A percentile compares a stretch with the other conserved stretches of the same genome.
phyloP scores from a whole-genome alignment of 2,797 vertebrate species.

The Harpagifer antarcticus region DNA sequence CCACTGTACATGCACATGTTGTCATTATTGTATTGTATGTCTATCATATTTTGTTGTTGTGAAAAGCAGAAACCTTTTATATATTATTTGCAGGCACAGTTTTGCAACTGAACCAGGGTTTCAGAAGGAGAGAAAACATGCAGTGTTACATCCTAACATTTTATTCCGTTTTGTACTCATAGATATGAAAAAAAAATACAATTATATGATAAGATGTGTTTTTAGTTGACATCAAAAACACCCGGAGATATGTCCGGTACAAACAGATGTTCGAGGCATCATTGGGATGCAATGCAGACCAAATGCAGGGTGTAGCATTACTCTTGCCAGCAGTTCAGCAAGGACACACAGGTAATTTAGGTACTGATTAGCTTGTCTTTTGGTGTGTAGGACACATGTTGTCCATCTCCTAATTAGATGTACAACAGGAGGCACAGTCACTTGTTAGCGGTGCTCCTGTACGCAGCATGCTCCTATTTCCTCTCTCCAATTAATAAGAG shows the following conservation, averaged over 20 bases:
- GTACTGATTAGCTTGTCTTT: constrained; percentile 18
- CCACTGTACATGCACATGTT: too few relatives aligned
- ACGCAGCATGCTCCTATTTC: constrained; percentile 20
- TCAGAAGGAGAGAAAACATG: too few relatives aligned
- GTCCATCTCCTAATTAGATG: constrained; percentile 6
- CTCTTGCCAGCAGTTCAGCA: constrained; percentile 14
- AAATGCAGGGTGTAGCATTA: constrained; percentile 9
- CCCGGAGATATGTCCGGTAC: background rate
- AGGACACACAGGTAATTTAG: constrained; percentile 16
- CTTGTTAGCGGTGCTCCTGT: constrained; percentile 15
- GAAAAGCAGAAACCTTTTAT: too few relatives aligned
- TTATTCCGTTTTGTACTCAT: too few relatives aligned
- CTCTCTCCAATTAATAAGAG: constrained; percentile 47
- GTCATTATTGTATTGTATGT: too few relatives aligned
- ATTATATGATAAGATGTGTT: too few relatives aligned
- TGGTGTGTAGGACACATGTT: background rate
- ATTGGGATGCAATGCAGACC: background rate
- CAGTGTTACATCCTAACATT: too few relatives aligned
- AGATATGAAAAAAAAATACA: too few relatives aligned
- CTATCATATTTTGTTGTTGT: too few relatives aligned
- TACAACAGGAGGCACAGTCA: constrained; percentile 15
- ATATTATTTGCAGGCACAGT: too few relatives aligned
- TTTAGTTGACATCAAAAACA: background rate
- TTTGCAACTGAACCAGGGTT: too few relatives aligned
- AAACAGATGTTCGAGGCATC: constrained; percentile 6